Conservation (phyloP, 2,113 vertebrate genomes). For the Holacanthus passer region DNA sequence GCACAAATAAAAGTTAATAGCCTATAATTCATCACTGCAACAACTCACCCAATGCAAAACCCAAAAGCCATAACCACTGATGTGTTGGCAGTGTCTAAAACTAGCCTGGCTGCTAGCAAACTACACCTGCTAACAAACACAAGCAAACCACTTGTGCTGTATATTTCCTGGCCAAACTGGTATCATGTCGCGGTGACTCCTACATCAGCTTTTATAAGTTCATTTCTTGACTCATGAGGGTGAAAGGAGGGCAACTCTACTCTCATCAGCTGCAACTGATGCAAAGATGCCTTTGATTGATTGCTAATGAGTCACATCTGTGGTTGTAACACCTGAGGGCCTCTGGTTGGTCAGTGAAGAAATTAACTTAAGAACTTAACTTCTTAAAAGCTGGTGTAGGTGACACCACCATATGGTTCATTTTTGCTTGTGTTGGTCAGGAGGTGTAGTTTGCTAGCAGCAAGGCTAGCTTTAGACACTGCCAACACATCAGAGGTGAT, state of each 20-base stretch:
- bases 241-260: background rate
- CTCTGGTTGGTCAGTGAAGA: background rate
- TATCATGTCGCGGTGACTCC: fast-evolving
- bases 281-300: background rate
- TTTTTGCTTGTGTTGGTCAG: conserved; percentile 20
- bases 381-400: conserved; percentile 28
- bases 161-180: background rate
- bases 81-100: conserved; percentile 62
- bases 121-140: conserved; percentile 47
- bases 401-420: fast-evolving
- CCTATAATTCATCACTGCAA: background rate
- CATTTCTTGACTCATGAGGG: background rate
- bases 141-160: background rate
- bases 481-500: conserved; percentile 50
- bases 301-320: conserved; percentile 25
- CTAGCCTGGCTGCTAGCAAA: conserved; percentile 45
- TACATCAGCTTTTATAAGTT: conserved; percentile 21
- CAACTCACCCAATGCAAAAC: conserved; percentile 38
- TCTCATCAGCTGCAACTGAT: conserved; percentile 10
- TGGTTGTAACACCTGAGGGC: background rate
- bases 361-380: fast-evolving
- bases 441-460: conserved; percentile 56
- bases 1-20: background rate
- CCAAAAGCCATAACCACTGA: conserved; percentile 52
- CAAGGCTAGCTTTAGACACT: conserved; percentile 66